Evolutionary conservation across 2,888 invertebrate genomes (phyloP).

Genomic region (Orthosia gothica): DNA sequence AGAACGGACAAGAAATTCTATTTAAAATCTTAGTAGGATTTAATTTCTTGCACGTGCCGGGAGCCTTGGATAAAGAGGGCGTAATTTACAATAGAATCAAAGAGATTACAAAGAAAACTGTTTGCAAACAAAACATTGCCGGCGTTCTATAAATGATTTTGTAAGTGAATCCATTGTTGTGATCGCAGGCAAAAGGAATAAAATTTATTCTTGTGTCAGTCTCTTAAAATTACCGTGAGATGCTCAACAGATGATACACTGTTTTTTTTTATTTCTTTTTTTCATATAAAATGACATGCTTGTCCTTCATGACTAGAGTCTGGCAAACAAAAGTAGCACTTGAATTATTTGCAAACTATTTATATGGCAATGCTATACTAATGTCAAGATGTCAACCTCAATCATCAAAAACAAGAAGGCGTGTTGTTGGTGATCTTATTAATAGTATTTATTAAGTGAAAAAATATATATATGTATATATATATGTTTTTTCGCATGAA

Average conservation of each 20-base stretch:
- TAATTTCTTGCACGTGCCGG: background rate
- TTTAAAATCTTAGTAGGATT: no score
- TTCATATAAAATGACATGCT: background rate
- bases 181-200: background rate
- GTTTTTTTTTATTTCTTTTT: background rate
- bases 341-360: no score
- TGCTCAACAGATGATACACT: background rate
- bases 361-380: no score
- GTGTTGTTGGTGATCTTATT: no score
- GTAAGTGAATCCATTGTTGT: conserved; percentile 22
- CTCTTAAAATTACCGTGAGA: conserved; percentile 26
- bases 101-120: conserved; percentile 6
- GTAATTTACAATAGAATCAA: conserved; percentile 4
- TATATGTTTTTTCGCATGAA: no score
- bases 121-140: conserved; percentile 9
- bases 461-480: no score
- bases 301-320: no score
- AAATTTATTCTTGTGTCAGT: conserved; percentile 1
- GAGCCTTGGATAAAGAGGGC: background rate
- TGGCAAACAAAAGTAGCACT: no score
- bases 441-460: no score
- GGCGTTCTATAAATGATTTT: conserved; percentile 5
- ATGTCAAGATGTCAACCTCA: no score
- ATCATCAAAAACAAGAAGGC: no score
- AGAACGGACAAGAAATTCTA: no score